Base-by-base conservation (phyloP, 2,113 vertebrate species). In the Cettia cetti region DNA sequence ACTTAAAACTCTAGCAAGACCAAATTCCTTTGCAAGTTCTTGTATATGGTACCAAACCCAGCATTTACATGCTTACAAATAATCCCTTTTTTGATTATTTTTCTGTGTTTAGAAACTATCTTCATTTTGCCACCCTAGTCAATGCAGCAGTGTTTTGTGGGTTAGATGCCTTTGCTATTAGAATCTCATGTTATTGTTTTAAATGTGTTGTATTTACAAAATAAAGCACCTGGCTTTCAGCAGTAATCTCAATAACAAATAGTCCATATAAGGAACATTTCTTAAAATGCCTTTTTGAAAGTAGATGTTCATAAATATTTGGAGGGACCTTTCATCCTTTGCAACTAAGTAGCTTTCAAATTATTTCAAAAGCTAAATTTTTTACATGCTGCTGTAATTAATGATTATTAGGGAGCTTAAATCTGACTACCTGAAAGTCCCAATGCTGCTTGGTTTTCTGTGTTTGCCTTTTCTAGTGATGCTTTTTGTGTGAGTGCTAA, bases 51-150 rank as follows among this genome's bases (percentile, higher is more conserved):
- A 49, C 9, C 40, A 24, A 68, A 79, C 33, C 26, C 3, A 52
- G 12, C 21, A 8, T 49, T 91, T 50, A 6, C 20, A 9, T 54
- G 5, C 22, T 61, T 52, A 24, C 4, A 37, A 63, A 26, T 6
- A 10, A 50, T 45, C 1, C 14, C 0, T 9, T 23, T 74, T 47
- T 30, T 1, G 0, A 7, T 77, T 49, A 11, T 39, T 59, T 56
- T 70, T 19, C 7, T 42, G 2, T n/a, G n/a, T 30, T 44, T 74
- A 19, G 16, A 19, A 78, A 17, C 4, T 53, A 8, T 35, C 27
- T 4, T 74, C 3, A 2, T 75, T 84, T 23, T 63, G 19, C 10
- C 19, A 16, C 4, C 2, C 7, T 56, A 30, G 13, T n/a, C 40
- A 16, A 20, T 11, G 14, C 3, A 54, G 20, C 9, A 39, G 8